Conservation (phyloP, 2,888 invertebrate genomes). For the Ectobius pallidus region DNA sequence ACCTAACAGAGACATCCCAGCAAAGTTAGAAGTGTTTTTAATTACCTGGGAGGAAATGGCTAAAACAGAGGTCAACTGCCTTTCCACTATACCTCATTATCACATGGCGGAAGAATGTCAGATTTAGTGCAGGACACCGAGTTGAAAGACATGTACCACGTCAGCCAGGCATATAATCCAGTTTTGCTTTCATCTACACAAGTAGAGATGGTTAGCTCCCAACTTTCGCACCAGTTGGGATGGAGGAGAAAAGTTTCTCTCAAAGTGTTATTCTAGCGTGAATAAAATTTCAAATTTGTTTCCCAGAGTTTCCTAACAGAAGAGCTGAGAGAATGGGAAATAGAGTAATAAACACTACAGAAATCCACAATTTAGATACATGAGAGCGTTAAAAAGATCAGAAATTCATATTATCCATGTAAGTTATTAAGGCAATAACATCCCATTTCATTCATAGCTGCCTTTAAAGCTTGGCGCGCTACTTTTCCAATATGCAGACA, state of each 20-base stretch:
- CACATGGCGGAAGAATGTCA: not conserved
- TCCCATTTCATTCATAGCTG: too few relatives aligned
- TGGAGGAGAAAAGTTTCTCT: not conserved
- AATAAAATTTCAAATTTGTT: not conserved
- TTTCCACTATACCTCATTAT: not conserved
- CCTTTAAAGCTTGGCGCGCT: too few relatives aligned
- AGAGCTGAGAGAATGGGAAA: not conserved
- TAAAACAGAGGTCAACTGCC: too few relatives aligned
- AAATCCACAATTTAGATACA: not conserved
- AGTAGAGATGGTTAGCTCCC: not conserved
- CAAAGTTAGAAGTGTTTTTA: too few relatives aligned
- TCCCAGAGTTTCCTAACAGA: not conserved
- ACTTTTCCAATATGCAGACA: too few relatives aligned
- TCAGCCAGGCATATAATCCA: not conserved
- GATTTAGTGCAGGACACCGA: not conserved
- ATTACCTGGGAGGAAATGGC: too few relatives aligned
- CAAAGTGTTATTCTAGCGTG: not conserved
- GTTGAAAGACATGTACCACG: not conserved
- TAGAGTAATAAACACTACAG: not conserved
- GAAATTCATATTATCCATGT: not conserved
- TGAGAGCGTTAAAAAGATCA: not conserved
- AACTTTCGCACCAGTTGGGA: conserved; percentile 3
- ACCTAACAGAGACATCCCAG: too few relatives aligned
- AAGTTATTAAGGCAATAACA: not conserved
- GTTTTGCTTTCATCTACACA: not conserved